Evolutionary conservation across 2,888 invertebrate species (phyloP).

Genomic region (Sericinus montela): DNA sequence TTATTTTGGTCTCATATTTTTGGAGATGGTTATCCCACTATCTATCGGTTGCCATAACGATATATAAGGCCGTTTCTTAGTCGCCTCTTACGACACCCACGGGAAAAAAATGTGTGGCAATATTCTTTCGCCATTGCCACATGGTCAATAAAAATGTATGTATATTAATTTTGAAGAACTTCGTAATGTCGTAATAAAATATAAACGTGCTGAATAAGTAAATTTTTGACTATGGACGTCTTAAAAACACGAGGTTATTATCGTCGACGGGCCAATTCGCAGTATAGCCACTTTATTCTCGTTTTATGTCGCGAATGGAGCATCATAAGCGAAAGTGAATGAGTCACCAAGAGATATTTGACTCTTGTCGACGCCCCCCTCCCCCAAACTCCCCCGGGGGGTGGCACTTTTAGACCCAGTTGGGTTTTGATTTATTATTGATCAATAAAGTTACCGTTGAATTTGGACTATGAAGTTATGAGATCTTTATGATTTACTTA

Average conservation of each 20-base stretch:
- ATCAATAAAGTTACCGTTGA: neutral
- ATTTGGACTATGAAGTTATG: too few species aligned
- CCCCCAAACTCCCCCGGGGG: neutral
- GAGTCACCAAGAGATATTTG: neutral
- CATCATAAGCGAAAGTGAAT: neutral
- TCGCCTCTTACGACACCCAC: too few species aligned
- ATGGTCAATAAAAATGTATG: too few species aligned
- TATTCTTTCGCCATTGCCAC: too few species aligned
- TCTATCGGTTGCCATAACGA: too few species aligned
- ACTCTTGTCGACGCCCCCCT: neutral
- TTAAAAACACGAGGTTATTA: neutral
- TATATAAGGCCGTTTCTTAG: too few species aligned
- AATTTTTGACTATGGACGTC: neutral
- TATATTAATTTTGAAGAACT: too few species aligned
- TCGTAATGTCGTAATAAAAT: neutral
- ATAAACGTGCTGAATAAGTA: neutral
- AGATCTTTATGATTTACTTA: too few species aligned
- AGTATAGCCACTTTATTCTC: neutral
- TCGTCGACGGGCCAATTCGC: neutral
- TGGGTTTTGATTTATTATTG: neutral
- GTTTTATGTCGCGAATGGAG: neutral
- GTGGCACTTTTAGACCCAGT: neutral
- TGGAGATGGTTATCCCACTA: too few species aligned
- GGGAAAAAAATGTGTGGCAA: too few species aligned
- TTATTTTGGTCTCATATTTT: too few species aligned